Percentiles rank a stretch among this genome's conserved stretches.
phyloP scores from a whole-genome alignment of 2,797 vertebrate genomes.

The Valencia hispanica region DNA sequence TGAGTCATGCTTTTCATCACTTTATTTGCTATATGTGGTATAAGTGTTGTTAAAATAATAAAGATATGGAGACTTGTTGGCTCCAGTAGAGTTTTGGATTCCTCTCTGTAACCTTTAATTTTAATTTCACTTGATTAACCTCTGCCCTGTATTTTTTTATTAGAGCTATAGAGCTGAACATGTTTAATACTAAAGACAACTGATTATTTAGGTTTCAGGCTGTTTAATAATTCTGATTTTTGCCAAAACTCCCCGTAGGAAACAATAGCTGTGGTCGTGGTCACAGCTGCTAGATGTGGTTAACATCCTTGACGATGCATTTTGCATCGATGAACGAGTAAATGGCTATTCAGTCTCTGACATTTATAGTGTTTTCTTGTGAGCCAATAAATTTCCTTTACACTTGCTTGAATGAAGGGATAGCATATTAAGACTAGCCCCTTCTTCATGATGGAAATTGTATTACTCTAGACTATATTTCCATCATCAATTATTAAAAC shows the following conservation, averaged over 20 bases:
- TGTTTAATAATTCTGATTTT: constrained; percentile 10
- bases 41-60: background rate
- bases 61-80: background rate
- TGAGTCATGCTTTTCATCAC: background rate
- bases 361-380: constrained; percentile 47
- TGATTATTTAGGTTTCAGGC: constrained; percentile 9
- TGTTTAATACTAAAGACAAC: background rate
- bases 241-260: constrained; percentile 5
- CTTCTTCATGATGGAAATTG: constrained; percentile 92
- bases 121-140: constrained; percentile 14
- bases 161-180: background rate
- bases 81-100: background rate
- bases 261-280: constrained; percentile 1
- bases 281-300: constrained; percentile 41
- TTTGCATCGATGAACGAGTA: constrained; percentile 13
- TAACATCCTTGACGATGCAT: constrained; percentile 35
- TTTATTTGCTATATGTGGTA: background rate
- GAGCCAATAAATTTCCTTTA: constrained; percentile 64
- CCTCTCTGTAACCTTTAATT: background rate
- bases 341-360: constrained; percentile 46
- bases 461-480: constrained; percentile 89
- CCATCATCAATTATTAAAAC: constrained; percentile 93
- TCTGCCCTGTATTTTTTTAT: background rate
- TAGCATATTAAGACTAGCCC: constrained; percentile 72
- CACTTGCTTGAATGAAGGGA: constrained; percentile 67